These are phyloP conservation scores for Desmophyllum pertusum DNA, from an alignment of 92 coral and sea anemone genomes.

Conservation along the genomic window DNA sequence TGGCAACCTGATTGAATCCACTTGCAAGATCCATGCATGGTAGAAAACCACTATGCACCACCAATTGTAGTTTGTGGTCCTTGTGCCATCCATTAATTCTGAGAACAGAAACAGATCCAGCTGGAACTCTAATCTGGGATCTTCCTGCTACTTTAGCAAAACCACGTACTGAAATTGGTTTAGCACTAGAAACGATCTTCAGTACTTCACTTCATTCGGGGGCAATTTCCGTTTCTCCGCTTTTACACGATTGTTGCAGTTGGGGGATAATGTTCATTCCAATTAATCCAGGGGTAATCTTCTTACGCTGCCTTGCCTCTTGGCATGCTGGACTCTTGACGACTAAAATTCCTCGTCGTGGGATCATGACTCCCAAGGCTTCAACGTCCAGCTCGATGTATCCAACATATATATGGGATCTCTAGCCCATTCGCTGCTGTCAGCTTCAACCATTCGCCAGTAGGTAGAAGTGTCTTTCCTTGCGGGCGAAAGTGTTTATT, in stretches of 20 bases:
- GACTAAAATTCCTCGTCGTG: constrained; percentile 59
- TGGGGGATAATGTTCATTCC: constrained; percentile 73
- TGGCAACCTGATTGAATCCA: too few species aligned
- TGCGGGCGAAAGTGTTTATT: constrained; percentile 62
- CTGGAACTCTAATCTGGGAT: constrained; percentile 45
- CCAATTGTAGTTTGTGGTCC: constrained; percentile 42
- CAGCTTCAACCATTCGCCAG: constrained; percentile 60
- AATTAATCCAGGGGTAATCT: constrained; percentile 60
- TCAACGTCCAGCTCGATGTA: constrained; percentile 67
- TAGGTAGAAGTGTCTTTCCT: constrained; percentile 66
- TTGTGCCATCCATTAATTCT: constrained; percentile 55
- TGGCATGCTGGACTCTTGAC: constrained; percentile 61
- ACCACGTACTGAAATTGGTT: constrained; percentile 37
- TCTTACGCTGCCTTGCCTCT: constrained; percentile 37
- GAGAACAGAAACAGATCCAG: constrained; percentile 62
- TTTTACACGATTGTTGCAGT: constrained; percentile 30
- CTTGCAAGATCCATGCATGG: too few species aligned
- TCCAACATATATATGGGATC: constrained; percentile 67
- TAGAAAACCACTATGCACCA: too few species aligned
- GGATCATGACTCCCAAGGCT: constrained; percentile 54
- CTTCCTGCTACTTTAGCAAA: constrained; percentile 60
- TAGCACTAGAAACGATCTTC: constrained; percentile 29
- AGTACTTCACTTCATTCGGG: constrained; percentile 49
- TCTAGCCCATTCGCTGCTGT: constrained; percentile 77
- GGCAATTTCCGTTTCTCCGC: constrained; percentile 12